Percentiles rank a stretch among this genome's conserved stretches.
Evolutionary conservation across 2,797 vertebrate genomes (phyloP).

Genomic region (Brotula barbata): DNA sequence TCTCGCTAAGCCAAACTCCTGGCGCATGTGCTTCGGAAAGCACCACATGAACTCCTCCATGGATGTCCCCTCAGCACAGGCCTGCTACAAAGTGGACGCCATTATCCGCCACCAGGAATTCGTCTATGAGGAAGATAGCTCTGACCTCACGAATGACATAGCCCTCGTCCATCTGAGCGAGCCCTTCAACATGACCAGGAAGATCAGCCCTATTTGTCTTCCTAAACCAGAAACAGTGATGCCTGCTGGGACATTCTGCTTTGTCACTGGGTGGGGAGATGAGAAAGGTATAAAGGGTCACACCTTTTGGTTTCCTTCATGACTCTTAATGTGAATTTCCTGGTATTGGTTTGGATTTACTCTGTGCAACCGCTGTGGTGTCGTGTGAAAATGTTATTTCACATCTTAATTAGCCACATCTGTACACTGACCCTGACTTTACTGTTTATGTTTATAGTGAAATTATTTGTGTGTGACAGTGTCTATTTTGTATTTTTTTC

Average conservation of each 20-base stretch:
- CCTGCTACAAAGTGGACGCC: constrained; percentile 67
- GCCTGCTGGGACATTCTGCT: constrained; percentile 70
- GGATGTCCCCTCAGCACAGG: constrained; percentile 65
- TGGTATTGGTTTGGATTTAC: no score
- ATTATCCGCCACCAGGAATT: constrained; percentile 76
- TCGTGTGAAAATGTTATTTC: background rate
- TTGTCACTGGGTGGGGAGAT: constrained; percentile 76
- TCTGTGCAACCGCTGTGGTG: background rate
- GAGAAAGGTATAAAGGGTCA: constrained; percentile 72
- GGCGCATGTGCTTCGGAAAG: constrained; percentile 79
- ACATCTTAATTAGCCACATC: no score
- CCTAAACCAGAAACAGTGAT: constrained; percentile 57
- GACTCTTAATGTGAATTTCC: background rate
- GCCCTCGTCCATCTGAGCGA: constrained; percentile 73
- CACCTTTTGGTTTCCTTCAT: background rate
- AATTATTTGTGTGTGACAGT: constrained; percentile 7
- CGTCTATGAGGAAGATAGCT: constrained; percentile 62
- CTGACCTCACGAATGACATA: constrained; percentile 73
- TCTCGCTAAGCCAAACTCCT: constrained; percentile 44
- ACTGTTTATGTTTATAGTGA: background rate
- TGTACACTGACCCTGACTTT: background rate
- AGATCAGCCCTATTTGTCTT: constrained; percentile 78
- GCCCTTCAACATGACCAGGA: constrained; percentile 65
- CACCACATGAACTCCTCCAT: constrained; percentile 76
- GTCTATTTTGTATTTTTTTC: background rate